Evolutionary conservation across 2,113 vertebrate species (phyloP).

Genomic region (Lophochroa leadbeateri): DNA sequence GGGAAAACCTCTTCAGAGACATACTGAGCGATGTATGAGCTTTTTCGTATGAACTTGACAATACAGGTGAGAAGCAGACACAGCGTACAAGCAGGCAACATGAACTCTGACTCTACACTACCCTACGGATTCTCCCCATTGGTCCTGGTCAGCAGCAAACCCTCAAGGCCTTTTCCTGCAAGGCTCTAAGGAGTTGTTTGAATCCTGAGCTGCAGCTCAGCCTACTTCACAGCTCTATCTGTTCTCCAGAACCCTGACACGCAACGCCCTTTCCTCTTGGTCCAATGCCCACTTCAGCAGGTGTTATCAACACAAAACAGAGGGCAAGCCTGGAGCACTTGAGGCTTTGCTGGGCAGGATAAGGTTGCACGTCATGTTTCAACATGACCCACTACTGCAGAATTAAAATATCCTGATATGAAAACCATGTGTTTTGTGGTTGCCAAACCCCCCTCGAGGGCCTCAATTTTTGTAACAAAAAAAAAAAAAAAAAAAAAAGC

Average conservation of each 20-base stretch:
- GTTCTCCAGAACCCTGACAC: not conserved
- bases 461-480: not conserved
- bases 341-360: not conserved
- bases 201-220: not conserved
- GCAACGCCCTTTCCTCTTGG: conserved; percentile 46
- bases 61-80: not conserved
- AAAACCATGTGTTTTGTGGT: not conserved
- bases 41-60: not conserved
- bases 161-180: not conserved
- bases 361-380: not conserved
- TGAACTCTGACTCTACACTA: not conserved
- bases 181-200: not conserved
- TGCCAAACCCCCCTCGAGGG: not conserved
- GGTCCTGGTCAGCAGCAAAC: not conserved
- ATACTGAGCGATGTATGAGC: not conserved
- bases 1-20: not conserved
- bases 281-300: conserved; percentile 14
- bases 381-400: not conserved
- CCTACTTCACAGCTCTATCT: conserved; percentile 3
- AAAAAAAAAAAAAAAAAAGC: not conserved
- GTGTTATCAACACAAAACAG: conserved; percentile 62
- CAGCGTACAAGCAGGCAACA: not conserved
- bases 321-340: not conserved
- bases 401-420: not conserved
- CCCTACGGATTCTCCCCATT: not conserved